Percentiles rank a stretch among this genome's conserved stretches.
Evolutionary conservation across 30 jellyfish, hydroid and myxozoan species (phyloP).

Genomic region (Cassiopea xamachana): DNA sequence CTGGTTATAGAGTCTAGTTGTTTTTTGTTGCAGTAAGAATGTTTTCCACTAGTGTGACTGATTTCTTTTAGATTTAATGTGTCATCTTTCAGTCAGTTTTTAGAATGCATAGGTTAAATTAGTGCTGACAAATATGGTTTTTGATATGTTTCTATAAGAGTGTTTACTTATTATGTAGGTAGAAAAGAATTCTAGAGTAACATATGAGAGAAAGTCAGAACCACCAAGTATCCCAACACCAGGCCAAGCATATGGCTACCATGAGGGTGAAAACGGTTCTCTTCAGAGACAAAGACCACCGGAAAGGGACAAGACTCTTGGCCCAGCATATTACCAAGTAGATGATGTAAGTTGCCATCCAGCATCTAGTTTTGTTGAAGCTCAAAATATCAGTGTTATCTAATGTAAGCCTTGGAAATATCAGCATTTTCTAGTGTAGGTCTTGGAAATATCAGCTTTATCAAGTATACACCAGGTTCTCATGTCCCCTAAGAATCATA

Average conservation of each 20-base stretch:
- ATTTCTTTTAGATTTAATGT: too few species aligned
- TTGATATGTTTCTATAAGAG: neutral
- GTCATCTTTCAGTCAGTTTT: too few species aligned
- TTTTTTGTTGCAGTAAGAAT: too few species aligned
- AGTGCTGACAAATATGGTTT: neutral
- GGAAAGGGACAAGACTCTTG: slow-evolving; percentile 76
- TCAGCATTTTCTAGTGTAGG: too few species aligned
- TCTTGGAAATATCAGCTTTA: too few species aligned
- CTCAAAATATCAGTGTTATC: too few species aligned
- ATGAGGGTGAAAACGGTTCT: slow-evolving; percentile 78
- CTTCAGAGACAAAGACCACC: slow-evolving; percentile 77
- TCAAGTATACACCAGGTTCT: too few species aligned
- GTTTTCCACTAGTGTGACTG: too few species aligned
- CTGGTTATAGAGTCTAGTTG: too few species aligned
- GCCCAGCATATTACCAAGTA: slow-evolving; percentile 90
- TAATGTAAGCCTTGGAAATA: too few species aligned
- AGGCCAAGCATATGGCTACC: slow-evolving; percentile 95
- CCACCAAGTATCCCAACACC: slow-evolving; percentile 98
- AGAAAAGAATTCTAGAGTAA: slow-evolving; percentile 27
- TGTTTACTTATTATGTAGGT: slow-evolving; percentile 7
- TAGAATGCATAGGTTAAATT: too few species aligned
- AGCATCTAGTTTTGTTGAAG: neutral
- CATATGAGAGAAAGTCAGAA: slow-evolving; percentile 72
- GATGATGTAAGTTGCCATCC: slow-evolving; percentile 56
- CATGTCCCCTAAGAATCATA: too few species aligned